Conservation (phyloP, 2,888 invertebrate species). For the Myopa tessellatipennis region DNA sequence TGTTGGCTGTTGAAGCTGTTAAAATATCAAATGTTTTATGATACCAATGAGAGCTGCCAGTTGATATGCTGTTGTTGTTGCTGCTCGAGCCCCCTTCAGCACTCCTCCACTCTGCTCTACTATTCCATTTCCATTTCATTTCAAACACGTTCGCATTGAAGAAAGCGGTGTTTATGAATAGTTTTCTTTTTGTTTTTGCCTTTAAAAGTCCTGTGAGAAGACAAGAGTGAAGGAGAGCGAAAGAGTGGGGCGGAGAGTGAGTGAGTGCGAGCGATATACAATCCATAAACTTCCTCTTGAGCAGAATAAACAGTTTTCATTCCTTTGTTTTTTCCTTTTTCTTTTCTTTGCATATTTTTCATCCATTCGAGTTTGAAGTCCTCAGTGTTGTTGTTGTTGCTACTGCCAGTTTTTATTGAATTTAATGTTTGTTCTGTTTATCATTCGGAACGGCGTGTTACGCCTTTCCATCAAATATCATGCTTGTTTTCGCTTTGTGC, state of each 20-base stretch:
- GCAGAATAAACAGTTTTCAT: background rate
- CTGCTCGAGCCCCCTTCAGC: too few relatives aligned
- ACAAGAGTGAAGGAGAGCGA: background rate
- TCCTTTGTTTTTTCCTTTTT: background rate
- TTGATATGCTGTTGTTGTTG: constrained; percentile 23
- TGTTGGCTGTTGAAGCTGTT: constrained; percentile 11
- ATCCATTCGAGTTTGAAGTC: background rate
- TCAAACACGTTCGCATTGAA: background rate
- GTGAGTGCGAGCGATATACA: background rate
- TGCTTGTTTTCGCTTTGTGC: too few relatives aligned
- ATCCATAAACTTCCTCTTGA: constrained; percentile 16
- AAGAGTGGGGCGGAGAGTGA: background rate
- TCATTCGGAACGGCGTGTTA: background rate
- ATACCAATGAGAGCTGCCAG: constrained; percentile 22
- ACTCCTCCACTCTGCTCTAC: too few relatives aligned
- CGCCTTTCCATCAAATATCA: background rate
- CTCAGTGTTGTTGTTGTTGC: background rate
- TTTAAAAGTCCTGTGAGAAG: background rate
- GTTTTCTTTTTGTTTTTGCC: background rate
- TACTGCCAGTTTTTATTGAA: background rate
- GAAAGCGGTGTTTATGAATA: background rate
- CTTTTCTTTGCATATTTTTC: background rate
- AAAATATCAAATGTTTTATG: constrained; percentile 33
- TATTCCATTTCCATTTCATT: too few relatives aligned
- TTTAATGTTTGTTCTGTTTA: background rate